Base-by-base conservation (phyloP, 2,888 invertebrate genomes). In the Pristionchus exspectatus region DNA sequence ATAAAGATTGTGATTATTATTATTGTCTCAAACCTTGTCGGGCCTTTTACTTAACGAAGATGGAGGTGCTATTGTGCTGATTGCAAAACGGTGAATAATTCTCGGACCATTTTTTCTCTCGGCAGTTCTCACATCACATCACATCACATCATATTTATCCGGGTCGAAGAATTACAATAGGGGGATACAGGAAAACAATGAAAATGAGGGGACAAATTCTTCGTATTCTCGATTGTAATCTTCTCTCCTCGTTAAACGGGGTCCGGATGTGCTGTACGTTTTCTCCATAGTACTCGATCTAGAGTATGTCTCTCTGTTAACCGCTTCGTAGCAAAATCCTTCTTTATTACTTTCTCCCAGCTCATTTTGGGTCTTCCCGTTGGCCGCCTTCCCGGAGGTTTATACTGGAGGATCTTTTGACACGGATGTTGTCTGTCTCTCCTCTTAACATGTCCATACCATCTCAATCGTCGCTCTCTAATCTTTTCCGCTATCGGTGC, bases 101-200 rank as follows among this genome's bases (percentile, higher is more conserved):
- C n/a, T n/a, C n/a, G n/a, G n/a, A n/a, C n/a, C n/a, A n/a, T n/a
- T n/a, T n/a, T n/a, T n/a, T n/a, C n/a, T n/a, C n/a, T n/a, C n/a
- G n/a, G n/a, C n/a, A n/a, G n/a, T n/a, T n/a, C n/a, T 72, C 72
- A 72, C 72, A 72, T 72, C 72, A 72, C 72, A 72, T 72, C 72
- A n/a, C n/a, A 72, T 38, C 38, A 38, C 38, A 38, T 38, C 38
- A 38, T 38, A 66, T 72, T 72, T 72, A 72, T 72, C 33, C 33
- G 4, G 72, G 72, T 30, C 72, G 72, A 72, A 72, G 33, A 4
- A 2, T 33, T 30, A 72, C 72, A 72, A 72, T 72, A 1, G 2
- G 72, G 72, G 72, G 27, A 9, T 33, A 2, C 10, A 30, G 30
- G 30, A 12, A 72, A 33, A 72, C 9, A 72, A 72, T 33, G 72